Evolutionary conservation across 2,888 invertebrate species (phyloP), one percentile per base, ranked within the genome.

Genomic region (Zaprionus lineosus): DNA sequence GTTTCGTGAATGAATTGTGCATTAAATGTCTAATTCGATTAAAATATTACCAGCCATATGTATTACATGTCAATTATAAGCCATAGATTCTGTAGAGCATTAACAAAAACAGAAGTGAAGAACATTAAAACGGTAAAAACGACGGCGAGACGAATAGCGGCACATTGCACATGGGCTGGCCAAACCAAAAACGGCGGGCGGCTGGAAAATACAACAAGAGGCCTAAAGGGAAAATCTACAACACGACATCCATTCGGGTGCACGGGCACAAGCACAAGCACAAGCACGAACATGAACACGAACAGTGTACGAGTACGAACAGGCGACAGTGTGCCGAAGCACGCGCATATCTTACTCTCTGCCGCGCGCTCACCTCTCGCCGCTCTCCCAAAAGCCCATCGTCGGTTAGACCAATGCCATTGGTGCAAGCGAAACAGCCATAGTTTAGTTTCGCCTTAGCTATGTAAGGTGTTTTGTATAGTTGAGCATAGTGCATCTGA

Each of bases 401-500:
- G 43, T 34, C 26, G 9, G 34, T 12, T 47, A 48, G 15, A 21
- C n/a, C 39, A 14, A 8, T 37, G 15, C 0, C 19, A 15, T 44
- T 14, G 9, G 84, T 68, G 72, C 59, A 56, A 83, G 66, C 61
- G 72, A 68, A 73, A 44, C 70, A 70, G 81, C 81, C 31, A 74
- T 58, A 68, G 64, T 81, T 68, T 79, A 77, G 70, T 79, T 70
- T 67, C 73, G 76, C 74, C 71, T 61, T 83, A 83, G 74, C 62
- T 83, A 83, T 81, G 81, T 81, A 67, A 69, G 74, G 65, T 68
- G 74, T 59, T 59, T 81, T 81, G 83, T 81, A 62, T 81, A 78
- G 81, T 72, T 74, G 82, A 72, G 81, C 65, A 70, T 65, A 82
- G 64, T 78, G 75, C 75, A 78, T 75, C 75, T 73, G 78, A 78